Conservation (phyloP, 2,797 vertebrate species). For the Lithobates pipiens region DNA sequence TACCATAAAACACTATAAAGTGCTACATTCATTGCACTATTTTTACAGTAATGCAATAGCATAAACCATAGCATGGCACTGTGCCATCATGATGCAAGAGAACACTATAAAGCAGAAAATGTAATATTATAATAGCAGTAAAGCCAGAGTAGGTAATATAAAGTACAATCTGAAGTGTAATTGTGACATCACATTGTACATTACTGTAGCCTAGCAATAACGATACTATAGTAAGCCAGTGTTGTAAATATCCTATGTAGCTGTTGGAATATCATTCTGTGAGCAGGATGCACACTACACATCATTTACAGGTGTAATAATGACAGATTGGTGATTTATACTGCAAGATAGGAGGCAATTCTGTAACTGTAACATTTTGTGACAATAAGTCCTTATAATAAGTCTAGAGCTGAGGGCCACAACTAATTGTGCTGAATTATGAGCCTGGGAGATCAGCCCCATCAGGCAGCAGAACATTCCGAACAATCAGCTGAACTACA, state of each 20-base stretch:
- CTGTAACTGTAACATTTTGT: background rate
- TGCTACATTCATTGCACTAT: background rate
- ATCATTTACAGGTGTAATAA: background rate
- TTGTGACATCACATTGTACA: background rate
- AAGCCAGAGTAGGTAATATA: background rate
- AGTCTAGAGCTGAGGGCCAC: slow-evolving; percentile 1
- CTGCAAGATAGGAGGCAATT: background rate
- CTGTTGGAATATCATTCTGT: background rate
- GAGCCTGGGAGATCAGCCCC: background rate
- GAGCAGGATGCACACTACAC: too few species aligned
- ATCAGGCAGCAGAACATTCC: background rate
- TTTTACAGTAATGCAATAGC: background rate
- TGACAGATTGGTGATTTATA: background rate
- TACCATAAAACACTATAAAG: background rate
- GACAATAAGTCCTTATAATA: background rate
- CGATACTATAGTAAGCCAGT: background rate
- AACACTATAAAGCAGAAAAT: background rate
- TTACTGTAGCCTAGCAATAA: too few species aligned
- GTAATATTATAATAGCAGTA: background rate
- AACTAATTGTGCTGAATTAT: background rate
- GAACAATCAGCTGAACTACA: background rate
- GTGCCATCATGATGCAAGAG: background rate
- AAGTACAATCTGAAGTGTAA: background rate
- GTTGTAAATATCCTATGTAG: background rate
- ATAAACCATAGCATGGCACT: background rate